These are phyloP conservation scores for Parasteatoda tepidariorum DNA, from an alignment of 1,140 invertebrate species.

Conservation along the genomic window DNA sequence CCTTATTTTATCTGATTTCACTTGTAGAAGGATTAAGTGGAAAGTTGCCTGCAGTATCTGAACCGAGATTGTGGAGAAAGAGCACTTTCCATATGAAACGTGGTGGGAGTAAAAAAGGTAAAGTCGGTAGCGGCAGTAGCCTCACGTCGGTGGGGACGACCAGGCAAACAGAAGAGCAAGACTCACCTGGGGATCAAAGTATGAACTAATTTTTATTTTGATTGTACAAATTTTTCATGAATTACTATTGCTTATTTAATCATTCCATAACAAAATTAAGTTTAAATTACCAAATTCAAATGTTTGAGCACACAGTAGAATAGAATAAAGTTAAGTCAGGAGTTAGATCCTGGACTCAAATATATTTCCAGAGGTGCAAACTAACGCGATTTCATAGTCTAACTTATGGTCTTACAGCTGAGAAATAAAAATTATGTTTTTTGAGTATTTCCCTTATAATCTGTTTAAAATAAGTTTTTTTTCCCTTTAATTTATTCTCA, in stretches of 20 bases:
- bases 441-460: too few species aligned
- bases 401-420: too few species aligned
- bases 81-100: constrained; percentile 63
- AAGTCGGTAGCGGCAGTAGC: constrained; percentile 50
- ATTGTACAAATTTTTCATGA: too few species aligned
- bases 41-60: constrained; percentile 51
- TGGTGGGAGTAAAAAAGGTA: constrained; percentile 56
- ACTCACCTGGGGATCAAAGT: constrained; percentile 55
- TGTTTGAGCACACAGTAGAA: too few species aligned
- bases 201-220: background rate
- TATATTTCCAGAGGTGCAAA: too few species aligned
- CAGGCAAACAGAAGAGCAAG: constrained; percentile 40
- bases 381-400: too few species aligned
- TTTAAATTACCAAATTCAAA: background rate
- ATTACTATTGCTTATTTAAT: too few species aligned
- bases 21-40: constrained; percentile 23
- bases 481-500: too few species aligned
- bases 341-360: too few species aligned
- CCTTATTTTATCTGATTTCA: background rate
- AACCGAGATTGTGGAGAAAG: constrained; percentile 62
- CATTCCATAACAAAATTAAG: background rate
- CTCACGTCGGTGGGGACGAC: constrained; percentile 46
- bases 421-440: too few species aligned
- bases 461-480: too few species aligned
- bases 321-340: too few species aligned